Conservation (phyloP, 2,888 invertebrate genomes). For the Drosophila neotestacea region DNA sequence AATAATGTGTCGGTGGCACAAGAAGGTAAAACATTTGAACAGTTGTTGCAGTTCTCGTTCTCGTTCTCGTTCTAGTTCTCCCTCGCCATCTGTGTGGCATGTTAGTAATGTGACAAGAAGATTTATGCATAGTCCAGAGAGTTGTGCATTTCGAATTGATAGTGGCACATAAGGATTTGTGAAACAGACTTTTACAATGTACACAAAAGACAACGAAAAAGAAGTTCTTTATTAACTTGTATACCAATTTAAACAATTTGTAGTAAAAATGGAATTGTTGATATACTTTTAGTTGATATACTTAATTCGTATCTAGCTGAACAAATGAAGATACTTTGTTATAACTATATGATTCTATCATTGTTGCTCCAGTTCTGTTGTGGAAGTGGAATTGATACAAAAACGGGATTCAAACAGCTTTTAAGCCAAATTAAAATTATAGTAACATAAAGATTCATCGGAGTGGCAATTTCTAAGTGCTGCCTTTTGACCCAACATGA, state of each 20-base stretch:
- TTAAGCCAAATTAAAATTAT: not conserved
- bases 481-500: slow-evolving; percentile 3
- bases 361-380: no score
- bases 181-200: slow-evolving; percentile 29
- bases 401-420: not conserved
- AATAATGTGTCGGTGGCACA: slow-evolving; percentile 55
- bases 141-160: slow-evolving; percentile 68
- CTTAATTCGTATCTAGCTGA: no score
- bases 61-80: not conserved
- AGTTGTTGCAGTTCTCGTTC: not conserved
- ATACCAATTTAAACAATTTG: not conserved
- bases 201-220: not conserved
- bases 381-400: no score
- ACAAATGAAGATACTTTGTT: no score
- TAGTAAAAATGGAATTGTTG: no score
- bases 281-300: no score
- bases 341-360: no score
- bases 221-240: not conserved
- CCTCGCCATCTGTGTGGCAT: slow-evolving; percentile 42
- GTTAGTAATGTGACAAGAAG: slow-evolving; percentile 62
- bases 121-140: slow-evolving; percentile 67
- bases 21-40: slow-evolving; percentile 14
- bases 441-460: not conserved
- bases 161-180: slow-evolving; percentile 64
- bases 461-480: not conserved